A percentile compares a stretch with the other conserved stretches of the same genome.
Conservation (phyloP, 35 echinoderm and acorn worm genomes). For the Lytechinus pictus region DNA sequence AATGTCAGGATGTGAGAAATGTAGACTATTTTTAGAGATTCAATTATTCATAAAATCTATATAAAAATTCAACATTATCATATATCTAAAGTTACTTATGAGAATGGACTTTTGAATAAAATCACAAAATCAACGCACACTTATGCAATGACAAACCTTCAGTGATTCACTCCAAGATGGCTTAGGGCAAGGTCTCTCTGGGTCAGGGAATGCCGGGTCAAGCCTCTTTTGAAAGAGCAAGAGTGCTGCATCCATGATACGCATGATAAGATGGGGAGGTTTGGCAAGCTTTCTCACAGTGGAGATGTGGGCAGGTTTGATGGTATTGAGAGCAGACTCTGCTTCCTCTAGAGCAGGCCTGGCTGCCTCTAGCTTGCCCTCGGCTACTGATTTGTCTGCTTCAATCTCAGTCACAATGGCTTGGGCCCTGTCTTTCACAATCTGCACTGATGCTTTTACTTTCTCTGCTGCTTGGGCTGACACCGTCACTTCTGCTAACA, state of each 20-base stretch:
- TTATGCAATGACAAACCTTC: constrained; percentile 66
- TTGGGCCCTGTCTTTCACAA: constrained; percentile 97
- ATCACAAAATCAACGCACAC: too few relatives aligned
- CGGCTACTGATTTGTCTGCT: constrained; percentile 85
- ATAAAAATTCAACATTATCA: too few relatives aligned
- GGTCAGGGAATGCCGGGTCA: constrained; percentile 65
- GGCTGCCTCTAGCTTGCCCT: constrained; percentile 87
- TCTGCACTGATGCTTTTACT: constrained; percentile 88
- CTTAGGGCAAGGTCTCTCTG: constrained; percentile 82
- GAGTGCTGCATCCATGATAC: constrained; percentile 95
- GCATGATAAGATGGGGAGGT: constrained; percentile 98
- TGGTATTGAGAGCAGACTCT: constrained; percentile 89
- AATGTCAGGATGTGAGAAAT: too few relatives aligned
- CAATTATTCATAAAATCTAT: too few relatives aligned
- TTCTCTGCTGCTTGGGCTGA: constrained; percentile 96
- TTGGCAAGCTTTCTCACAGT: constrained; percentile 96
- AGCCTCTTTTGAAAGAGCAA: constrained; percentile 86
- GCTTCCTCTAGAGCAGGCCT: constrained; percentile 96
- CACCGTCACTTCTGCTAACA: constrained; percentile 95
- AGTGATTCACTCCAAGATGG: constrained; percentile 95
- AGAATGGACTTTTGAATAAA: too few relatives aligned
- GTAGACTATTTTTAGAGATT: too few relatives aligned
- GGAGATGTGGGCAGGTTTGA: constrained; percentile 96
- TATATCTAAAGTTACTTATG: too few relatives aligned
- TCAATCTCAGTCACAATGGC: constrained; percentile 95